Percentiles rank a stretch among this genome's conserved stretches.
Evolutionary conservation across 1,140 invertebrate genomes (phyloP).

Genomic region (Drosophila sturtevanti): DNA sequence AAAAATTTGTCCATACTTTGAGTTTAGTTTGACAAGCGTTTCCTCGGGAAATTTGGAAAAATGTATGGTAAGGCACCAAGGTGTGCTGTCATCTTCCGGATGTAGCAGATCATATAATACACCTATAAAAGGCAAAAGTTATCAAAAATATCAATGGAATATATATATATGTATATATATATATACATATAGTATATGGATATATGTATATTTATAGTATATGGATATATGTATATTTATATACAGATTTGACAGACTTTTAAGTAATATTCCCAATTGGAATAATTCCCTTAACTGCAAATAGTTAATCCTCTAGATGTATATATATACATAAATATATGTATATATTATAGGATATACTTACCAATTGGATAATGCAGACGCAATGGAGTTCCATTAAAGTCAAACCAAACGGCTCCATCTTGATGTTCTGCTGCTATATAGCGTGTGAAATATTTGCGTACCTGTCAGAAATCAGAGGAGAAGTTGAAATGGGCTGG

Average conservation of each 20-base stretch:
- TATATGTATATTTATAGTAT: no score
- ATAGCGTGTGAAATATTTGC: slow-evolving; percentile 94
- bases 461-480: slow-evolving; percentile 85
- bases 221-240: no score
- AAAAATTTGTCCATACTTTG: slow-evolving; percentile 85
- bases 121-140: slow-evolving; percentile 39
- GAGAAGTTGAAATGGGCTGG: neutral
- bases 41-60: slow-evolving; percentile 95
- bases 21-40: slow-evolving; percentile 89
- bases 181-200: no score
- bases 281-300: no score
- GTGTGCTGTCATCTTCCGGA: slow-evolving; percentile 89
- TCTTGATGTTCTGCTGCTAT: slow-evolving; percentile 92
- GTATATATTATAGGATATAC: neutral
- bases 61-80: slow-evolving; percentile 97
- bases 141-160: no score
- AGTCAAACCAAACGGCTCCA: slow-evolving; percentile 97
- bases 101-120: slow-evolving; percentile 93
- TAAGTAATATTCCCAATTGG: no score
- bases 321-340: neutral
- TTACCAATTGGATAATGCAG: slow-evolving; percentile 98
- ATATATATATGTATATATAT: no score
- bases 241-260: no score
- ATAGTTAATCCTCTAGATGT: no score
- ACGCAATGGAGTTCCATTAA: slow-evolving; percentile 95